These are phyloP conservation scores for Sapayoa aenigma DNA, from an alignment of 2,113 vertebrate genomes.

Conservation along the genomic window DNA sequence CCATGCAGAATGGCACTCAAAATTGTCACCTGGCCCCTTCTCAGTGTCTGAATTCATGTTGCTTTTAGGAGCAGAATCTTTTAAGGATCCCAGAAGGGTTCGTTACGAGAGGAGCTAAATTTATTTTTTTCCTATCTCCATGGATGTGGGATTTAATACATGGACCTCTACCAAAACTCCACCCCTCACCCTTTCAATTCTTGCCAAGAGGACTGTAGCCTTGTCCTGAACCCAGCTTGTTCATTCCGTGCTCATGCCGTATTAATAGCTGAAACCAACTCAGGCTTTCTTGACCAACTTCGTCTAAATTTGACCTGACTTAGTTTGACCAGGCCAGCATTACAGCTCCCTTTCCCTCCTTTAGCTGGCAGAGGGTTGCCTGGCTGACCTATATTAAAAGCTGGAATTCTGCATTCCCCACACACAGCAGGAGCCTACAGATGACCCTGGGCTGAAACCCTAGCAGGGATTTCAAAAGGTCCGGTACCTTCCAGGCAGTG, in stretches of 20 bases:
- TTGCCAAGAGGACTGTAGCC: fast-evolving
- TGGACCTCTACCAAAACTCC: not conserved
- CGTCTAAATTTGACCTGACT: not conserved
- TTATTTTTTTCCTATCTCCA: not conserved
- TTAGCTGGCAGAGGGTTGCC: not conserved
- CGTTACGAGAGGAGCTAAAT: not conserved
- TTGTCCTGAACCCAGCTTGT: not conserved
- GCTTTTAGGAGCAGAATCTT: not conserved
- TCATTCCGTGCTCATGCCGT: not conserved
- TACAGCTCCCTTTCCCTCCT: not conserved
- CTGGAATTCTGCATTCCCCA: not conserved
- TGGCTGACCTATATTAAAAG: not conserved
- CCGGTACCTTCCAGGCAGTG: not conserved
- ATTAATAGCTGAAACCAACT: not conserved
- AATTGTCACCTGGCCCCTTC: not conserved
- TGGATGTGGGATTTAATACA: not conserved
- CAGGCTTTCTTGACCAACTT: not conserved
- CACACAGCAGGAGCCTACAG: fast-evolving
- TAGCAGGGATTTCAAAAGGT: not conserved
- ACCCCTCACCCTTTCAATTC: not conserved
- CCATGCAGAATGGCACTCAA: not conserved
- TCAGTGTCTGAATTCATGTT: not conserved
- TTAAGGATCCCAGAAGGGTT: not conserved
- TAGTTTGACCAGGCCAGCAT: not conserved
- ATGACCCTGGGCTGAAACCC: not conserved